Base-by-base conservation (phyloP, 2,113 vertebrate genomes). In the Phaethon lepturus region DNA sequence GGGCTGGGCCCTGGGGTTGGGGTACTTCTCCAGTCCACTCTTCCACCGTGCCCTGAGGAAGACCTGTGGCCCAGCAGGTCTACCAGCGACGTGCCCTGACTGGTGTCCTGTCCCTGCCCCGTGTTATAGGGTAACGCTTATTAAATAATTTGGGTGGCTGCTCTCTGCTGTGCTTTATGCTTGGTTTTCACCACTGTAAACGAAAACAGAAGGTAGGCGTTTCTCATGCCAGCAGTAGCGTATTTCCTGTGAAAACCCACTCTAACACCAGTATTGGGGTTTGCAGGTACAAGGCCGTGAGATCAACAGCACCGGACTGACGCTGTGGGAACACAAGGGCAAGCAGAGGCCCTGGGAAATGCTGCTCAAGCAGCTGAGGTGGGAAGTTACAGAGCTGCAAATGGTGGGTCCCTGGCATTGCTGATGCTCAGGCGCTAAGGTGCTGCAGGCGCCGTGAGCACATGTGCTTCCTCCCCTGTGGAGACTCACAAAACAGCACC, bases 251-350 rank as follows among this genome's bases (percentile, higher is more conserved):
- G 33, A 50, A 26, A 33, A 17, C 12, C 50, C 28, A 5, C 23
- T 24, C 8, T 24, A 10, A 15, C 24, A 8, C 20, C 11, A 18
- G 0, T 17, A 13, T 4, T 0, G 0, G 56, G 5, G 33, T 23
- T 26, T 18, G 13, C 33, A 26, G 17, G 44, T 42, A 7, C 18
- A 6, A 24, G 19, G n/a, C 26, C 5, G 0, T 6, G 62, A 31
- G 20, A 26, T 17, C 24, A 10, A 9, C 26, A 13, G n/a, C 13
- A 5, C 19, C 1, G 0, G 28, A 15, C 35, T 18, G 35, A 7
- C 7, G 0, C 35, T 11, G 0, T 2, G 11, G 38, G 38, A 64
- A 4, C 6, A 18, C 8, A 10, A 0, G 8, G 31, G 33, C 5
- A 45, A n/a, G 13, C 28, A 8, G 10, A 33, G 40, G 24, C 17